phyloP scores from a whole-genome alignment of 1,140 invertebrate species.

The Drosophila sp. region DNA sequence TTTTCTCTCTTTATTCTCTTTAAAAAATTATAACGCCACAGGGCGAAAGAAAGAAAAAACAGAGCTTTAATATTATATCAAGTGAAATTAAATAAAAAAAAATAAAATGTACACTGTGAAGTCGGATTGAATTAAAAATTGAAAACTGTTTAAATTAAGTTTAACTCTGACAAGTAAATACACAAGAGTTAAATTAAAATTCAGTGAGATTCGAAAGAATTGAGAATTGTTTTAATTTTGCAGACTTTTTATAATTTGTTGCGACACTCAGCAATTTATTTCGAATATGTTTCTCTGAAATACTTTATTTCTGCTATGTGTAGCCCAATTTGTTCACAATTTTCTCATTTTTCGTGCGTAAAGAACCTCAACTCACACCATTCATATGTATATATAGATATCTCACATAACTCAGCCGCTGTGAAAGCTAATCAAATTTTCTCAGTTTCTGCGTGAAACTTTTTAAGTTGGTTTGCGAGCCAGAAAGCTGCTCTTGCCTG shows the following conservation, averaged over 20 bases:
- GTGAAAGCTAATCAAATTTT: conserved; percentile 54
- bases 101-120: no score
- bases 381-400: background rate
- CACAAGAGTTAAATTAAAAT: background rate
- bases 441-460: conserved; percentile 45
- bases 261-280: background rate
- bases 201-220: background rate
- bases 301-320: conserved; percentile 1
- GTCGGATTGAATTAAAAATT: no score
- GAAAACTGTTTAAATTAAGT: no score
- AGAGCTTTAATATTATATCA: no score
- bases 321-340: conserved; percentile 13
- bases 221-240: background rate
- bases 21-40: background rate
- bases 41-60: background rate
- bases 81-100: no score
- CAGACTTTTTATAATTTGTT: background rate
- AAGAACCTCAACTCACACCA: background rate
- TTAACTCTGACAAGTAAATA: background rate
- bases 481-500: background rate
- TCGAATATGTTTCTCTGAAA: background rate
- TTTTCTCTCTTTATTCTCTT: background rate
- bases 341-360: conserved; percentile 12
- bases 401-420: conserved; percentile 37
- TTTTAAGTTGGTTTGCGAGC: conserved; percentile 35